These are phyloP conservation scores for Oreochromis tanganicae DNA, from an alignment of 2,113 vertebrate species.

Conservation along the genomic window DNA sequence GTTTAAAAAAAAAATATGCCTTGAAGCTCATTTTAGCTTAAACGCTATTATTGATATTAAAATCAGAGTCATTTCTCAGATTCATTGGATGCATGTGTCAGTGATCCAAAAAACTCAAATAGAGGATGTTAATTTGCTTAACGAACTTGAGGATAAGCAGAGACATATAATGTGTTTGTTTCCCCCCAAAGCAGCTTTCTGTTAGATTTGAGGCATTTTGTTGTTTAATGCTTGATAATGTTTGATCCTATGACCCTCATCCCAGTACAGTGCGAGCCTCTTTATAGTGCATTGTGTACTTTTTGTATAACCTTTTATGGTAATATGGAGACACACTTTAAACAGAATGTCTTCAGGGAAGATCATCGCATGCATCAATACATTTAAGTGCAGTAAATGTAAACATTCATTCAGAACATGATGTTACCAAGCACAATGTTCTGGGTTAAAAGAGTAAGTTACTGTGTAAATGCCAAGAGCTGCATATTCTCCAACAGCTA, in stretches of 20 bases:
- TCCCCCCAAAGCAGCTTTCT: no score
- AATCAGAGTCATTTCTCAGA: neutral
- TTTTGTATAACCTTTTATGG: neutral
- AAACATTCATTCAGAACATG: no score
- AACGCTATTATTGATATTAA: neutral
- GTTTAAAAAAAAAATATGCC: neutral
- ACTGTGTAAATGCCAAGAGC: no score
- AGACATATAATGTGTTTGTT: neutral
- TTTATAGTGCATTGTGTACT: neutral
- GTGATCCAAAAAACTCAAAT: neutral
- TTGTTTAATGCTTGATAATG: neutral
- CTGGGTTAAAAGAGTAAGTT: no score
- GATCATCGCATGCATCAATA: no score
- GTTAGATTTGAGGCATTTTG: neutral
- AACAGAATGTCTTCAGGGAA: neutral
- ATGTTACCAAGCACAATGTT: no score
- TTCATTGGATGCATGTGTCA: neutral
- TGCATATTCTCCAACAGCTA: no score
- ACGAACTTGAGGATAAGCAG: neutral
- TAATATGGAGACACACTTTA: neutral
- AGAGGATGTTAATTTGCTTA: neutral
- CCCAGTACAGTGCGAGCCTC: neutral
- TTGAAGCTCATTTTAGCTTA: neutral
- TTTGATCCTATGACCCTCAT: neutral
- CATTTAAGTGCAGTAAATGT: no score